These are phyloP conservation scores for Drosophila mulleri DNA, from an alignment of 2,888 invertebrate species.

Conservation along the genomic window DNA sequence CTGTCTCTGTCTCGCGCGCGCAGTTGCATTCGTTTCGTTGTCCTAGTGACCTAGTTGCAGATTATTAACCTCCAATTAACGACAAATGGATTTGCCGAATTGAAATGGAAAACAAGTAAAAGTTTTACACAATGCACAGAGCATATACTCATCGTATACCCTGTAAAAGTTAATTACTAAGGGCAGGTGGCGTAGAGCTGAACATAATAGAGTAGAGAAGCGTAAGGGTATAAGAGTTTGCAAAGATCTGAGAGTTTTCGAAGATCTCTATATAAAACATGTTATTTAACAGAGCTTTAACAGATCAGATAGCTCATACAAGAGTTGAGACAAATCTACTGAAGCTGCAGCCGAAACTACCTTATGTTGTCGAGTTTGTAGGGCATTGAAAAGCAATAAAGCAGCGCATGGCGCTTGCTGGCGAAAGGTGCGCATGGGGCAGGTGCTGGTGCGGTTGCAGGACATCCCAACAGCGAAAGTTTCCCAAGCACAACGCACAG, in stretches of 20 bases:
- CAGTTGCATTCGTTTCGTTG: conserved; percentile 76
- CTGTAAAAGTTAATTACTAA: conserved; percentile 8
- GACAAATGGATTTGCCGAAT: conserved; percentile 44
- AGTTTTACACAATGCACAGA: conserved; percentile 27
- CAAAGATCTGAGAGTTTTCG: neutral
- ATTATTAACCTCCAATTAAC: conserved; percentile 83
- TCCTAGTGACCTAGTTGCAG: conserved; percentile 84
- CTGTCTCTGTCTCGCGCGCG: conserved; percentile 17
- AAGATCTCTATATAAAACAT: too few species aligned
- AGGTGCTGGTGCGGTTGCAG: conserved; percentile 24
- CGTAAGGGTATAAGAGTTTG: neutral
- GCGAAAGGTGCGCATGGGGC: conserved; percentile 20
- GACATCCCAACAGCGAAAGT: conserved; percentile 53
- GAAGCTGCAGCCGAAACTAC: neutral
- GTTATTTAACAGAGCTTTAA: neutral
- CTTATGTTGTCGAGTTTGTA: neutral
- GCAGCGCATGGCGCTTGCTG: conserved; percentile 31
- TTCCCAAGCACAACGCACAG: conserved; percentile 27
- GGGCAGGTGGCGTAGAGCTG: neutral
- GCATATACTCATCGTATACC: conserved; percentile 23
- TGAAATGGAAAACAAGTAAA: conserved; percentile 60
- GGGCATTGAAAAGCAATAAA: conserved; percentile 29
- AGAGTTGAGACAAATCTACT: neutral
- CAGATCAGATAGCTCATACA: neutral
- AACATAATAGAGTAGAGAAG: neutral